phyloP scores from a whole-genome alignment of 2,888 invertebrate species.

The Lasius fuliginosus region DNA sequence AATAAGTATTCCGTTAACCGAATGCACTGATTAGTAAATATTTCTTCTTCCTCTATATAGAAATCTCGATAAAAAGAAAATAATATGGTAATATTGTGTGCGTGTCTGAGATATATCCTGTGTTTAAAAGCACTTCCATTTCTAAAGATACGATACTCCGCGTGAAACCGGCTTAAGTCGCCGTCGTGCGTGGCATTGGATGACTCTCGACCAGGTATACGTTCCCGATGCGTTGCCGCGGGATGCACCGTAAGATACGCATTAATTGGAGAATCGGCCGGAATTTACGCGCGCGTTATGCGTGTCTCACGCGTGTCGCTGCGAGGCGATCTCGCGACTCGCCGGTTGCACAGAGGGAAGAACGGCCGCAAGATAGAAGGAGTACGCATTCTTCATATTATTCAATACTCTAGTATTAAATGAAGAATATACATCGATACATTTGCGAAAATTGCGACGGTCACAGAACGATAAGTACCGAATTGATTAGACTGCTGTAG shows the following conservation, averaged over 20 bases:
- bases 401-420: background rate
- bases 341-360: constrained; percentile 8
- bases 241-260: constrained; percentile 61
- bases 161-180: constrained; percentile 51
- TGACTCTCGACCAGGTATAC: constrained; percentile 38
- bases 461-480: constrained; percentile 5
- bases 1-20: background rate
- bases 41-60: background rate
- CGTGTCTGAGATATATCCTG: background rate
- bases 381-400: background rate
- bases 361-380: background rate
- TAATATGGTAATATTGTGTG: background rate
- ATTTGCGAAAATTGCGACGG: constrained; percentile 6
- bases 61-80: background rate
- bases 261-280: constrained; percentile 56
- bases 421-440: background rate
- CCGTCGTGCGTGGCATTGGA: background rate
- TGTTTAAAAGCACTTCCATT: background rate
- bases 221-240: constrained; percentile 36
- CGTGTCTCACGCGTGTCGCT: constrained; percentile 40
- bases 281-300: constrained; percentile 47
- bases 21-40: background rate
- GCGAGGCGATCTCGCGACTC: constrained; percentile 48
- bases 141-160: constrained; percentile 11
- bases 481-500: background rate